Percentiles rank a stretch among this genome's conserved stretches.
These are phyloP conservation scores for Ctenoplectra terminalis DNA, from an alignment of 1,140 invertebrate species.

Conservation along the genomic window DNA sequence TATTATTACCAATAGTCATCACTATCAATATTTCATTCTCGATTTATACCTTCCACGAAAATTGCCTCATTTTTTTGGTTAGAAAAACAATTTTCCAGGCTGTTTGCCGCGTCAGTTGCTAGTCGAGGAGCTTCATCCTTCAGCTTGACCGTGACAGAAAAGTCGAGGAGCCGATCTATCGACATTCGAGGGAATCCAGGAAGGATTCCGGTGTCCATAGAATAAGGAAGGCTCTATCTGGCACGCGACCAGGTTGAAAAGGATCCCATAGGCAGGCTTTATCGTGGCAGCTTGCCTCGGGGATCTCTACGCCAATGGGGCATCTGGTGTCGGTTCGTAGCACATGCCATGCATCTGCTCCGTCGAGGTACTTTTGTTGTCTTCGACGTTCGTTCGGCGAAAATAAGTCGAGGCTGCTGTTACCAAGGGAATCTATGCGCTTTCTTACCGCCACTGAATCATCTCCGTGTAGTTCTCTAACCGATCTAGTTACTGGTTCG, in stretches of 20 bases:
- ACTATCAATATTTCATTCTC: too few species aligned
- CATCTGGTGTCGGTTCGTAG: slow-evolving; percentile 81
- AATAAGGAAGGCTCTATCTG: slow-evolving; percentile 15
- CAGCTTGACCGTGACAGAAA: not conserved
- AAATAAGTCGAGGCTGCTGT: slow-evolving; percentile 73
- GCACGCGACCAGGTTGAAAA: slow-evolving; percentile 70
- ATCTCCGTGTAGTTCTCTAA: not conserved
- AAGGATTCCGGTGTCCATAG: not conserved
- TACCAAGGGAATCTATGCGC: slow-evolving; percentile 66
- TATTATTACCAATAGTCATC: too few species aligned
- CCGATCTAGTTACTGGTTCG: not conserved
- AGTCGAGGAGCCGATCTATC: not conserved
- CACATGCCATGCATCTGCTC: slow-evolving; percentile 82
- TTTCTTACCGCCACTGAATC: slow-evolving; percentile 29
- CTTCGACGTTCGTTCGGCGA: slow-evolving; percentile 71
- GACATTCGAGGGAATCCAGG: not conserved
- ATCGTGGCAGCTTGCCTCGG: slow-evolving; percentile 54
- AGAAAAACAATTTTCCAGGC: not conserved
- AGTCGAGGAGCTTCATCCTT: not conserved
- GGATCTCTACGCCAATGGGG: slow-evolving; percentile 79
- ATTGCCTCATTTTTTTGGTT: too few species aligned
- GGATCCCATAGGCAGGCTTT: slow-evolving; percentile 57
- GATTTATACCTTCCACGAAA: too few species aligned
- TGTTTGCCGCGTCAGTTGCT: not conserved
- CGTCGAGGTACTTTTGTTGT: slow-evolving; percentile 78